Percentiles rank a stretch among this genome's conserved stretches.
phyloP scores from a whole-genome alignment of 2,888 invertebrate species.

The Tribolium freemani region DNA sequence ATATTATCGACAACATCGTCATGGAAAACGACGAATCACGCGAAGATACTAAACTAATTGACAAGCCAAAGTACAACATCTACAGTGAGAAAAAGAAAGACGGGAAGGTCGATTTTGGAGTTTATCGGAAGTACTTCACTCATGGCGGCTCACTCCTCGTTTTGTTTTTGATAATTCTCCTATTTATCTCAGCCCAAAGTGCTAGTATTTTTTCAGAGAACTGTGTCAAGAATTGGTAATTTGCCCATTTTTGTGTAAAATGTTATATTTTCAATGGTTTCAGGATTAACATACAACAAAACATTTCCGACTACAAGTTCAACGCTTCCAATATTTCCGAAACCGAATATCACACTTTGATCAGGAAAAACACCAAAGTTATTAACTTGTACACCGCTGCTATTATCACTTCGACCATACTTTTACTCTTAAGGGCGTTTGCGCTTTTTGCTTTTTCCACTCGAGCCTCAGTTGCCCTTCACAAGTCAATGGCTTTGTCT shows the following conservation, averaged over 20 bases:
- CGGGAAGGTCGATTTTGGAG: constrained; percentile 53
- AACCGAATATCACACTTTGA: not conserved
- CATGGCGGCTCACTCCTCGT: constrained; percentile 55
- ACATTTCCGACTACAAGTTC: constrained; percentile 2
- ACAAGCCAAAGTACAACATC: constrained; percentile 47
- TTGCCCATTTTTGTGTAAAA: not conserved
- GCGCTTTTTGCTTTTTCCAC: constrained; percentile 26
- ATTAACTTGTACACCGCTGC: constrained; percentile 16
- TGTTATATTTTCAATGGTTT: not conserved
- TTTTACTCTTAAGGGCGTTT: not conserved
- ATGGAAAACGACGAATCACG: not conserved
- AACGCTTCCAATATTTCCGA: not conserved
- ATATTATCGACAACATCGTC: not conserved
- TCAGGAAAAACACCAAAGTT: not conserved
- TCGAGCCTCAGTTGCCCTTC: constrained; percentile 31
- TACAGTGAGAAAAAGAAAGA: constrained; percentile 55
- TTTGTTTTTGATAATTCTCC: constrained; percentile 47
- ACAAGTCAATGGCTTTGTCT: constrained; percentile 33
- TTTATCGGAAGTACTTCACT: constrained; percentile 57
- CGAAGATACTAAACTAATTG: constrained; percentile 3
- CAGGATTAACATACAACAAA: constrained; percentile 20
- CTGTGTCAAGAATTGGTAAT: constrained; percentile 55
- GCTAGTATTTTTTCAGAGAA: constrained; percentile 51
- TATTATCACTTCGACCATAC: not conserved
- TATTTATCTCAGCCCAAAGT: constrained; percentile 53